These are phyloP conservation scores for Eupithecia insigniata DNA, from an alignment of 2,888 invertebrate genomes.

Conservation along the genomic window DNA sequence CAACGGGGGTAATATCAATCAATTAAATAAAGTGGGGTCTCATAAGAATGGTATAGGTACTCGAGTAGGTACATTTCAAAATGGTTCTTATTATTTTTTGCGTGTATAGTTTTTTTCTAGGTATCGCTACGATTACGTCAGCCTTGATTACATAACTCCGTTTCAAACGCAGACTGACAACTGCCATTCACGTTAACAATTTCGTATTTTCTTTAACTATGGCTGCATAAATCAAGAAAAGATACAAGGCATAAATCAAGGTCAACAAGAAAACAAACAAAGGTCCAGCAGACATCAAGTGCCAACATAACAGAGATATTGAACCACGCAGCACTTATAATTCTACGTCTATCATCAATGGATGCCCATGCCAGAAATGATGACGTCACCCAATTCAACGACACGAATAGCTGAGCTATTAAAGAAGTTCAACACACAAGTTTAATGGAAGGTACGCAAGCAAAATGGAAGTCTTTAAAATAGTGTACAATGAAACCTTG, in stretches of 20 bases:
- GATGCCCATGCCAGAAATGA: slow-evolving; percentile 15
- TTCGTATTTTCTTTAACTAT: background rate
- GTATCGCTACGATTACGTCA: no score
- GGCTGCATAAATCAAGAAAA: background rate
- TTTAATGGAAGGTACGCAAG: no score
- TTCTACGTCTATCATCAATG: slow-evolving; percentile 18
- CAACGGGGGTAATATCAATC: no score
- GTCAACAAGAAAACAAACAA: background rate
- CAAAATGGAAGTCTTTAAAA: slow-evolving; percentile 17
- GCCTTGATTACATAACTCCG: background rate
- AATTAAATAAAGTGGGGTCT: no score
- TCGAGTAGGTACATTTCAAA: no score
- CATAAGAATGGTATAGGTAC: no score
- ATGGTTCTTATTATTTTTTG: no score
- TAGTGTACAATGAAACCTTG: slow-evolving; percentile 11
- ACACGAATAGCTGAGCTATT: slow-evolving; percentile 32
- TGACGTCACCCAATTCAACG: slow-evolving; percentile 37
- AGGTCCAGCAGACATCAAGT: background rate
- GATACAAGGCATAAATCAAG: no score
- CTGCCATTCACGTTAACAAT: background rate
- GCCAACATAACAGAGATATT: slow-evolving; percentile 8
- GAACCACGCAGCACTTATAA: slow-evolving; percentile 9
- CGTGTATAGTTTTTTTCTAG: no score
- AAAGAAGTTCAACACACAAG: slow-evolving; percentile 38
- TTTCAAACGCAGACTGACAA: background rate